Percentiles rank a stretch among this genome's conserved stretches.
Conservation (phyloP, 2,888 invertebrate genomes). For the Phaedon cochleariae region DNA sequence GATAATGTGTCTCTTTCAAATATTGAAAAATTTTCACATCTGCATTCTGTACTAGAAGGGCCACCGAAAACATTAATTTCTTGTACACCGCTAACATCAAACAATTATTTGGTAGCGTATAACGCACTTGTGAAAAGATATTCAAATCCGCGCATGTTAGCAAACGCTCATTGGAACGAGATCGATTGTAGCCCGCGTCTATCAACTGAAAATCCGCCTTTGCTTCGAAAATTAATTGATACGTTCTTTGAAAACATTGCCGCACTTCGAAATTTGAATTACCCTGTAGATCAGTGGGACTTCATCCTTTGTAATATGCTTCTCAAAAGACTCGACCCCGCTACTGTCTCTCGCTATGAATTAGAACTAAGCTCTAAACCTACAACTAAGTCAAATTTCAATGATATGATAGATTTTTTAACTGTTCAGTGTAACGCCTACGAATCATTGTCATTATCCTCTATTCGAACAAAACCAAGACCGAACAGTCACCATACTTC, state of each 20-base stretch:
- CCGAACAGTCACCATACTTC: no score
- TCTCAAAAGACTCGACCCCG: no score
- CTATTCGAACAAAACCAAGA: no score
- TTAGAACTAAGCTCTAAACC: no score
- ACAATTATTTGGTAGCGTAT: conserved; percentile 2
- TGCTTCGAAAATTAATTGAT: conserved; percentile 8
- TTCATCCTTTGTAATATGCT: conserved; percentile 10
- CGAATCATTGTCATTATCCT: no score
- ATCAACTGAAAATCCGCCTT: not conserved
- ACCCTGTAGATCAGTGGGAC: no score
- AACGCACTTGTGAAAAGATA: conserved; percentile 5
- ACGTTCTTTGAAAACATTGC: not conserved
- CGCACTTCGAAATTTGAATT: not conserved
- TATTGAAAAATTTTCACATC: conserved; percentile 5
- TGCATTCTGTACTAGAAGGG: conserved; percentile 1
- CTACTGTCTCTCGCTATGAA: no score
- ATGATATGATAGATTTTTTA: no score
- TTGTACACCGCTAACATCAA: not conserved
- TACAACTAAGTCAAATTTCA: no score
- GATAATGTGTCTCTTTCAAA: not conserved
- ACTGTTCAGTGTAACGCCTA: no score
- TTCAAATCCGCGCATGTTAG: not conserved
- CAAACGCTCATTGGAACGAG: conserved; percentile 1
- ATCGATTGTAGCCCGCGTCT: conserved; percentile 1
- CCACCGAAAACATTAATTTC: conserved; percentile 3